phyloP scores from a whole-genome alignment of 1,140 invertebrate species.

The Copidosoma floridanum region DNA sequence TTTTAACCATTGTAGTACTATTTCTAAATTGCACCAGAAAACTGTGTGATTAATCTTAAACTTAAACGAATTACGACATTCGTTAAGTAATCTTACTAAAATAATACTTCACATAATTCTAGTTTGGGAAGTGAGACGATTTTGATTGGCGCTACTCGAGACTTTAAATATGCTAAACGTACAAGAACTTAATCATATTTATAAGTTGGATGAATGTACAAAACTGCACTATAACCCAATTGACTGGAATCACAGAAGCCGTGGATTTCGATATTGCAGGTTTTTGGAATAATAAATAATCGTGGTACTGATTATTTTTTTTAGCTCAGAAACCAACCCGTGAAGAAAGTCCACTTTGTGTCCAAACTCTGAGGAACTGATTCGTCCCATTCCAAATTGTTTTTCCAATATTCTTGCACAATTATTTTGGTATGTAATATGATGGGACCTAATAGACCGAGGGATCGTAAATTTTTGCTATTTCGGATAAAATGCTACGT shows the following conservation, averaged over 20 bases:
- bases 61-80: background rate
- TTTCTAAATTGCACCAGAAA: background rate
- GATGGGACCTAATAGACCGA: constrained; percentile 40
- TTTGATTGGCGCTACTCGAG: constrained; percentile 4
- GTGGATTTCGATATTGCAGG: background rate
- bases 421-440: constrained; percentile 43
- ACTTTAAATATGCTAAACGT: background rate
- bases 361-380: background rate
- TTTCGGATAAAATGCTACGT: constrained; percentile 10
- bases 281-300: background rate
- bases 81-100: background rate
- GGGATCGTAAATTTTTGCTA: constrained; percentile 41
- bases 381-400: constrained; percentile 12
- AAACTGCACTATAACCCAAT: constrained; percentile 17
- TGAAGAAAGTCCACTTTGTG: background rate
- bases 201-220: constrained; percentile 1
- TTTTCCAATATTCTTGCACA: constrained; percentile 13
- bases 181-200: too few species aligned
- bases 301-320: too few species aligned
- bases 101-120: background rate
- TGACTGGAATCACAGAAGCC: constrained; percentile 14
- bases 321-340: background rate
- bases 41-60: background rate
- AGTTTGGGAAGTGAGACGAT: background rate
- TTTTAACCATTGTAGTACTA: background rate